A percentile compares a stretch with the other conserved stretches of the same genome.
Evolutionary conservation across 2,113 vertebrate genomes (phyloP).

Genomic region (Loxodonta africana): DNA sequence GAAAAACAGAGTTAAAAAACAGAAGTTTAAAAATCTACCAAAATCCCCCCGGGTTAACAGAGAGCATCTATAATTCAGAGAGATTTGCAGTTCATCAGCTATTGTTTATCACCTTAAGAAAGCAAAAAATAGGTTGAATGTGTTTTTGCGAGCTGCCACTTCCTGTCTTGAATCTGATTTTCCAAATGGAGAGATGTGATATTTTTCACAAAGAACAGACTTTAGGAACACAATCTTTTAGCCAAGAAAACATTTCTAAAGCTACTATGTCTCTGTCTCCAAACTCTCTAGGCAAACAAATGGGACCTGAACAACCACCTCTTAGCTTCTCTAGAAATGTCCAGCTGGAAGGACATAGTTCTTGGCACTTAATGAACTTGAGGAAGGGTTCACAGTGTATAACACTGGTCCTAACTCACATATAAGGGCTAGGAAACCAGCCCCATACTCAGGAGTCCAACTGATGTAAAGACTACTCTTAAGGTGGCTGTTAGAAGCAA

Average conservation of each 20-base stretch:
- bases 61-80: constrained; percentile 33
- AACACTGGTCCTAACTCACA: not conserved
- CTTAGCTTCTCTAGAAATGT: not conserved
- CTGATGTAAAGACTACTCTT: not conserved
- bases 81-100: not conserved
- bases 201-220: constrained; percentile 29
- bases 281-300: not conserved
- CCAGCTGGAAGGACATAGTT: not conserved
- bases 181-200: constrained; percentile 34
- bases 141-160: constrained; percentile 40
- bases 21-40: constrained; percentile 14
- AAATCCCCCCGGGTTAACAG: not conserved
- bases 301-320: not conserved
- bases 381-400: fast-evolving
- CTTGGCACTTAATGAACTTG: not conserved
- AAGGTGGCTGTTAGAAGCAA: not conserved
- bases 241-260: constrained; percentile 8
- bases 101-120: constrained; percentile 53
- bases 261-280: not conserved
- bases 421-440: not conserved
- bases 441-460: not conserved
- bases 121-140: constrained; percentile 16
- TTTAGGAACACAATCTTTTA: not conserved
- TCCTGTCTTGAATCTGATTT: constrained; percentile 46
- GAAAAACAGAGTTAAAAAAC: not conserved